Base-by-base conservation (phyloP, 2,113 vertebrate species). In the Labeo catla region DNA sequence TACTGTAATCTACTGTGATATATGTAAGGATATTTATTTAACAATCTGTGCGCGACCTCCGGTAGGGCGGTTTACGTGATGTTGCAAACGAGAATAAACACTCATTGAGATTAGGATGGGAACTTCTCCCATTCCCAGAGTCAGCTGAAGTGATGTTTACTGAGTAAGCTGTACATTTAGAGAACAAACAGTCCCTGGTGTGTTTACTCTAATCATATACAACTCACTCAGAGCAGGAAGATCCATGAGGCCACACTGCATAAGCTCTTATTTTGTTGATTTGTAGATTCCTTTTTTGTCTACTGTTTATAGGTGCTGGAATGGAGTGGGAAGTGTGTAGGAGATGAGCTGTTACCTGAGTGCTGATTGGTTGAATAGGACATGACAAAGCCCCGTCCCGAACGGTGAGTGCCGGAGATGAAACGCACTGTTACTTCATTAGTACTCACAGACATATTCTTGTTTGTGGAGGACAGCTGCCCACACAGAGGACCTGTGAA, bases 351-450 rank as follows among this genome's bases (percentile, higher is more conserved):
- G 80, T 4, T 94, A 97, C 97, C 96, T 95, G 94, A 91, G 78
- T 95, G 91, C 90, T 92, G 92, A 0, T 95, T 94, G 49, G 95
- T 95, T 88, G 96, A 91, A 0, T 97, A 98, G 72, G 96, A 97
- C 34, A 98, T 91, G 4, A 97, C 92, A 87, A 98, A 95, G 15
- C 97, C 97, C 50, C 97, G 93, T 52, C 97, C 96, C 0, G 96
- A 96, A 72, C 86, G 96, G 88, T 98, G 96, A 9, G 90, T 93
- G 28, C 92, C 93, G 6, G 95, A 95, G 89, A 89, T 92, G 92
- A 97, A 97, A 11, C 88, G 92, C 89, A 97, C 39, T 0, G 91
- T 95, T 86, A 94, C 88, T 13, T 94, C 83, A 65, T 93, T 95
- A 90, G 93, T 94, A 87, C 90, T 91, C 2, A 95, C 84, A 39